phyloP scores from a whole-genome alignment of 2,888 invertebrate species.

The Stenoptilia bipunctidactyla region DNA sequence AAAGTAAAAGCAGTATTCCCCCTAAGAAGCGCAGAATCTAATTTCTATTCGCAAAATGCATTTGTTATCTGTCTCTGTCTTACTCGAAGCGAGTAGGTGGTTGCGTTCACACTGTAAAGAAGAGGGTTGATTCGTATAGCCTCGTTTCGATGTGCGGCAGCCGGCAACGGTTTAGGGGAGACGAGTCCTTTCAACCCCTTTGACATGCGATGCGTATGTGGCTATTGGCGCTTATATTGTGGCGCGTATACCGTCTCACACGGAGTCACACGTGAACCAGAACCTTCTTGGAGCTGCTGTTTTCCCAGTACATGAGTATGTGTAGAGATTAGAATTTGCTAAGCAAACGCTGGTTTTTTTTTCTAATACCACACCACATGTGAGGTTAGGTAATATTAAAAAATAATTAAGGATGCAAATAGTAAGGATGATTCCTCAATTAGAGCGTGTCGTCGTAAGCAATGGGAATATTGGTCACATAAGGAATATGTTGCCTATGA shows the following conservation, averaged over 20 bases:
- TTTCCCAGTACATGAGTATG: constrained; percentile 63
- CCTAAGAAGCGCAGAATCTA: constrained; percentile 63
- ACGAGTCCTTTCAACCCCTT: constrained; percentile 51
- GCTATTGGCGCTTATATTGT: constrained; percentile 30
- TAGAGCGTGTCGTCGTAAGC: too few species aligned
- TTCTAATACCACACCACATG: constrained; percentile 46
- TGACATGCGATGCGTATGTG: constrained; percentile 51
- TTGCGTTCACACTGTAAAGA: not conserved
- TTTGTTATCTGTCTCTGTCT: constrained; percentile 51
- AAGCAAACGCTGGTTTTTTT: constrained; percentile 58
- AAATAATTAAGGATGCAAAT: too few species aligned
- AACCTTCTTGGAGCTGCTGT: constrained; percentile 43
- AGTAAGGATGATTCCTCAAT: too few species aligned
- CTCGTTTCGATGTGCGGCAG: constrained; percentile 18
- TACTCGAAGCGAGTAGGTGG: constrained; percentile 22
- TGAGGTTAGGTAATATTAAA: constrained; percentile 20
- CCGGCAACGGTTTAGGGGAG: constrained; percentile 45
- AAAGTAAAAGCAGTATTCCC: constrained; percentile 34
- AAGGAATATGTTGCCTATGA: too few species aligned
- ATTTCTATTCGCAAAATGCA: constrained; percentile 41
- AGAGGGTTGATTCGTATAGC: not conserved
- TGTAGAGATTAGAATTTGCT: constrained; percentile 71
- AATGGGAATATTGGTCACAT: too few species aligned
- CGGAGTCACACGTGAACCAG: constrained; percentile 46
- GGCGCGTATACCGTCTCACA: constrained; percentile 45